Evolutionary conservation across 1,140 invertebrate genomes (phyloP).

Genomic region (Drosophila trapezifrons): DNA sequence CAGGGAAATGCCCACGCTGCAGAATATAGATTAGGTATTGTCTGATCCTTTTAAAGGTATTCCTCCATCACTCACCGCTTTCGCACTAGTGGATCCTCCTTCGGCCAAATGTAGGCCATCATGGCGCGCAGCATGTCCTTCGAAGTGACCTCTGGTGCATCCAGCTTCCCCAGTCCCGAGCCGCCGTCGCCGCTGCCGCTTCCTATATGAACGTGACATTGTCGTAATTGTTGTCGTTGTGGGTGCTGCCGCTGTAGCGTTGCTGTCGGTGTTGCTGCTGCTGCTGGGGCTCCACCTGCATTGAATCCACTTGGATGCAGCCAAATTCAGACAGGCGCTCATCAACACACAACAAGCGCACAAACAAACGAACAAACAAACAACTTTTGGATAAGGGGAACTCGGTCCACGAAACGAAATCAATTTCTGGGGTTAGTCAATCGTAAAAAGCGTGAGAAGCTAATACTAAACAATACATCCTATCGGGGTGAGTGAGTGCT

Average conservation of each 20-base stretch:
- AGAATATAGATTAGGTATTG: too few species aligned
- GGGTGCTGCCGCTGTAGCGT: slow-evolving; percentile 61
- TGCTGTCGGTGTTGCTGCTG: slow-evolving; percentile 37
- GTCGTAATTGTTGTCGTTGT: slow-evolving; percentile 84
- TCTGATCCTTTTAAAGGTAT: fast-evolving
- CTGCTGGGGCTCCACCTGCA: slow-evolving; percentile 63
- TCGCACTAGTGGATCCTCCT: slow-evolving; percentile 85
- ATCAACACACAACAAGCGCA: slow-evolving; percentile 82
- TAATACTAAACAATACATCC: slow-evolving; percentile 12
- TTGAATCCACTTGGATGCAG: slow-evolving; percentile 81
- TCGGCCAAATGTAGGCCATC: slow-evolving; percentile 98
- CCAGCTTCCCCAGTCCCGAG: slow-evolving; percentile 86
- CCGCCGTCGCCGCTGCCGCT: slow-evolving; percentile 88
- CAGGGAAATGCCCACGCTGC: slow-evolving; percentile 93
- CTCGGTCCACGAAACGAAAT: slow-evolving; percentile 26
- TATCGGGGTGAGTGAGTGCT: neutral
- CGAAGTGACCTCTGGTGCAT: slow-evolving; percentile 88
- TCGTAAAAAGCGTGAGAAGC: slow-evolving; percentile 33
- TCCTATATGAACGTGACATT: slow-evolving; percentile 95
- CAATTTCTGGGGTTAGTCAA: slow-evolving; percentile 30
- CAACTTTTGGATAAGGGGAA: slow-evolving; percentile 28
- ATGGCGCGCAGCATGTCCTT: slow-evolving; percentile 94
- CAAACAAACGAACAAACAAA: slow-evolving; percentile 71
- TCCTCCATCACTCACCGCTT: slow-evolving; percentile 48
- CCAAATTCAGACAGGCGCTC: slow-evolving; percentile 80